Evolutionary conservation across 2,888 invertebrate genomes (phyloP), one percentile per base, ranked within the genome.

Genomic region (Dicranocentrus wangi): DNA sequence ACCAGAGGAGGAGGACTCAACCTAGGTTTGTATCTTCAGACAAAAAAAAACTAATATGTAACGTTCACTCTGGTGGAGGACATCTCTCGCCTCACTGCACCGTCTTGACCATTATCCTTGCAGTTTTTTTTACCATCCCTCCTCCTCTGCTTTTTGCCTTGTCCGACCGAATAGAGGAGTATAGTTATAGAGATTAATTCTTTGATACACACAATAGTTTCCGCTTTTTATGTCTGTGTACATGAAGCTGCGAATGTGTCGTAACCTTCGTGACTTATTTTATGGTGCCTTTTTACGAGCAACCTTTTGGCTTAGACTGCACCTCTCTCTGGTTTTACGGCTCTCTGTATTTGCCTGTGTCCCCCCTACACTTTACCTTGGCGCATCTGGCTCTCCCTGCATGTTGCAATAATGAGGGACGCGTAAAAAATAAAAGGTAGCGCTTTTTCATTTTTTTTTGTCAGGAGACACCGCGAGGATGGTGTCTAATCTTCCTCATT

Each of bases 271-370:
- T 63, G 68, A 23, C 58, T 73, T 69, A 69, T 43, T 81, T 81
- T 81, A 81, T 75, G 81, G 42, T 47, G 21, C 17, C 25, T 71
- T 75, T 75, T 81, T 81, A 81, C 69, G 75, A 81, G 69, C 69
- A 73, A 75, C 81, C 75, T 81, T 80, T 75, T 73, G 72, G 66
- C 69, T 75, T 75, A 53, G 60, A 68, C 78, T 78, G 71, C 78
- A 78, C 65, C 77, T 77, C 61, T 77, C n/a, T 42, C 55, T 65
- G 39, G 43, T 63, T 76, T 76, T 76, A 76, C 28, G 27, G 58
- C 17, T 25, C 19, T 60, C n/a, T n/a, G 21, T 27, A 7, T 47
- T n/a, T n/a, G 1, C 25, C 15, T 39, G 7, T 51, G 13, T 51
- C 47, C 21, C 2, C 27, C 51, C 15, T n/a, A 5, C 51, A 27